phyloP scores from a whole-genome alignment of 2,888 invertebrate species.

The Drosophila greeni region DNA sequence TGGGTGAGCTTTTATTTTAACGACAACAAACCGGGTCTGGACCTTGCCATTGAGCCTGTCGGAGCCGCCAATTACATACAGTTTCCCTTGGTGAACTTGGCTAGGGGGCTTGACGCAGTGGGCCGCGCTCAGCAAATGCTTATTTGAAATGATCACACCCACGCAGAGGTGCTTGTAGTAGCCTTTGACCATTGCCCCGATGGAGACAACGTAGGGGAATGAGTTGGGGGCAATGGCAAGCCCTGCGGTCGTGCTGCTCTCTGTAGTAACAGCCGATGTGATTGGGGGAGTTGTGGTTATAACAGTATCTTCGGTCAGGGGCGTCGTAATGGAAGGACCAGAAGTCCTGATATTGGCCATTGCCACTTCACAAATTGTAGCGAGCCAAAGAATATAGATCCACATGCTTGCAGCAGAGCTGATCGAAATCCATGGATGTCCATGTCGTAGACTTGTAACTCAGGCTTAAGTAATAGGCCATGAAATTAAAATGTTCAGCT shows the following conservation, averaged over 20 bases:
- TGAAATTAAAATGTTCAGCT: conserved; percentile 15
- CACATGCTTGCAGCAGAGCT: background rate
- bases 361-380: background rate
- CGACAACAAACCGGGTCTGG: conserved; percentile 55
- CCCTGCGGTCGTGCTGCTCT: background rate
- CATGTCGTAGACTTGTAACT: background rate
- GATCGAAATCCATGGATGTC: background rate
- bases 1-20: conserved; percentile 57
- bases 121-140: conserved; percentile 74
- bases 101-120: conserved; percentile 63
- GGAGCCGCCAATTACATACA: conserved; percentile 61
- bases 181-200: conserved; percentile 43
- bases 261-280: background rate
- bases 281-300: background rate
- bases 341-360: background rate
- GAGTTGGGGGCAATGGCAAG: background rate
- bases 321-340: background rate
- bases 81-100: background rate
- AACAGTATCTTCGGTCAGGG: background rate
- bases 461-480: background rate
- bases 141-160: conserved; percentile 71
- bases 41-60: conserved; percentile 33
- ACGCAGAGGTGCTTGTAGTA: conserved; percentile 69
- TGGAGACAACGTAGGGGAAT: conserved; percentile 56
- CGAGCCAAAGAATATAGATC: background rate